Percentiles rank a stretch among this genome's conserved stretches.
These are phyloP conservation scores for Basileuterus tristriatus DNA, from an alignment of 2,797 vertebrate species.

Conservation along the genomic window DNA sequence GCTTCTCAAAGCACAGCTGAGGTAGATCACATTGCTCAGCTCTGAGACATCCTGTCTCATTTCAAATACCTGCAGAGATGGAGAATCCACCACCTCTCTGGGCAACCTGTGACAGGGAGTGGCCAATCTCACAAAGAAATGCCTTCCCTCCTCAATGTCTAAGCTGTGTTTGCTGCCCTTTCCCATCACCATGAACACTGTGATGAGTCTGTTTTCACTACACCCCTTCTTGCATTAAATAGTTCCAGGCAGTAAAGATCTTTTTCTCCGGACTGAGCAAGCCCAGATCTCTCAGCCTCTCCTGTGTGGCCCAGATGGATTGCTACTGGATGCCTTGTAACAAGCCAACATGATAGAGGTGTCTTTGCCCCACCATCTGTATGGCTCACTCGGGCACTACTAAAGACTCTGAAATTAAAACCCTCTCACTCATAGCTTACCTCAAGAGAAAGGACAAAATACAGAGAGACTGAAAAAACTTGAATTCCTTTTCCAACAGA, in stretches of 20 bases:
- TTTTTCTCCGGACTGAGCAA: background rate
- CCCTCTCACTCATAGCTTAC: background rate
- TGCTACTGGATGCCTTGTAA: background rate
- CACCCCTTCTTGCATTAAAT: background rate
- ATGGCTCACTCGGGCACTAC: background rate
- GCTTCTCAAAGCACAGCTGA: background rate
- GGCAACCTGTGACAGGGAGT: background rate
- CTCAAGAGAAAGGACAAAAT: background rate
- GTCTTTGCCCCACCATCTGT: background rate
- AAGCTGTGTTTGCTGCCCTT: background rate
- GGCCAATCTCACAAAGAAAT: background rate
- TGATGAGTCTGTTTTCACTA: background rate
- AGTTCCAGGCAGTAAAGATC: background rate
- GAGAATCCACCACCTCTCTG: background rate
- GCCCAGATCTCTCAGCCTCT: fast-evolving
- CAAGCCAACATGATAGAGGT: background rate
- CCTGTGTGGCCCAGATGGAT: background rate
- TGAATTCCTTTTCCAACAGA: background rate
- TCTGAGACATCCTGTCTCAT: background rate
- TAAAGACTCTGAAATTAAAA: background rate
- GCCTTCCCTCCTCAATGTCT: background rate
- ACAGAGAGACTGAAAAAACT: background rate
- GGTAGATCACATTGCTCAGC: background rate
- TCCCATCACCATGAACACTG: background rate
- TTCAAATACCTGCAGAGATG: background rate